Conservation (phyloP, 2,888 invertebrate species). For the Zonitis immaculata region DNA sequence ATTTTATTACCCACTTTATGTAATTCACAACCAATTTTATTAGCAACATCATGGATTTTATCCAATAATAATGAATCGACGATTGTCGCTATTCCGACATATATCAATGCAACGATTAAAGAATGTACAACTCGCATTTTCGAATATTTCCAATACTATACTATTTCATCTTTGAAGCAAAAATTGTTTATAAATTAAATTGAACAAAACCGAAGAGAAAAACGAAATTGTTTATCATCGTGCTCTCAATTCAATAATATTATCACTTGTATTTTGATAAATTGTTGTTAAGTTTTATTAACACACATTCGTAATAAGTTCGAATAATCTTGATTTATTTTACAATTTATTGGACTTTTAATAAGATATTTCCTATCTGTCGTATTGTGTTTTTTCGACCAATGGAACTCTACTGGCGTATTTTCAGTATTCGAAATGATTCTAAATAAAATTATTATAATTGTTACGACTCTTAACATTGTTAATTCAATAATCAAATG, state of each 20-base stretch:
- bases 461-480: not conserved
- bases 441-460: not conserved
- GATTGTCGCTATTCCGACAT: not conserved
- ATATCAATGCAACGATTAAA: not conserved
- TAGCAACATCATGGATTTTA: not conserved
- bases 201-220: too few species aligned
- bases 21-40: constrained; percentile 3
- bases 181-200: not conserved
- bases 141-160: not conserved
- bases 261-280: not conserved
- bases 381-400: not conserved
- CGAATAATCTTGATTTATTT: not conserved
- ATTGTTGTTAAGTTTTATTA: not conserved
- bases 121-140: not conserved
- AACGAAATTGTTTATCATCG: not conserved
- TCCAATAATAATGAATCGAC: not conserved
- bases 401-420: not conserved
- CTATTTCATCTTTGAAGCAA: not conserved
- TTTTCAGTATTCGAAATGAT: not conserved
- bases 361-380: not conserved
- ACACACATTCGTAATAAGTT: not conserved
- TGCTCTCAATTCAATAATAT: not conserved
- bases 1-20: constrained; percentile 6
- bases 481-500: not conserved
- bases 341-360: constrained; percentile 3